Conservation (phyloP, 2,888 invertebrate genomes). For the Leucoptera coffeella region DNA sequence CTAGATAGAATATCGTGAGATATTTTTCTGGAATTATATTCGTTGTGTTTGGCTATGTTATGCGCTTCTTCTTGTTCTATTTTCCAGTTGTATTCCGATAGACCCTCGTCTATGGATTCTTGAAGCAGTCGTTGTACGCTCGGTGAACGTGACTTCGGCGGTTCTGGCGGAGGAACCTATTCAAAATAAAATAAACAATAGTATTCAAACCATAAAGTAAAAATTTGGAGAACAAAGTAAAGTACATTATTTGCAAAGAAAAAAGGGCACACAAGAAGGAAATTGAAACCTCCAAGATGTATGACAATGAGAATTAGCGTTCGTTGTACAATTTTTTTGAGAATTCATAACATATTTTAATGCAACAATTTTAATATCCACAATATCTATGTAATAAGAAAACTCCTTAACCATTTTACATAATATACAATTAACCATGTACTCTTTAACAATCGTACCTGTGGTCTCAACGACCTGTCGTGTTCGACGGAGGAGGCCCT, state of each 20-base stretch:
- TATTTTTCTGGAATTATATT: constrained; percentile 54
- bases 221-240: background rate
- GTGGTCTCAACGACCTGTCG: too few species aligned
- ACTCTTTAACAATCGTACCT: background rate
- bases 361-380: too few species aligned
- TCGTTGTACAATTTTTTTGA: too few species aligned
- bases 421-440: too few species aligned
- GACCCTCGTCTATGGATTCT: constrained; percentile 36
- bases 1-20: constrained; percentile 73
- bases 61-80: constrained; percentile 24
- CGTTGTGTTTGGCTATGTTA: constrained; percentile 16
- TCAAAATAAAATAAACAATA: constrained; percentile 3
- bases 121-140: constrained; percentile 39
- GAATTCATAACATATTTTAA: too few species aligned
- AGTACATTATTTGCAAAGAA: too few species aligned
- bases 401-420: too few species aligned
- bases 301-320: too few species aligned
- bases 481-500: constrained; percentile 23
- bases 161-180: constrained; percentile 63
- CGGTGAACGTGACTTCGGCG: constrained; percentile 49
- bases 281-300: too few species aligned
- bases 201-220: background rate
- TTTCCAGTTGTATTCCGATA: constrained; percentile 40
- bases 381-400: too few species aligned
- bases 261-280: too few species aligned